Conservation (phyloP, 64 coral and sea anemone genomes). For the Acropora tenuis region DNA sequence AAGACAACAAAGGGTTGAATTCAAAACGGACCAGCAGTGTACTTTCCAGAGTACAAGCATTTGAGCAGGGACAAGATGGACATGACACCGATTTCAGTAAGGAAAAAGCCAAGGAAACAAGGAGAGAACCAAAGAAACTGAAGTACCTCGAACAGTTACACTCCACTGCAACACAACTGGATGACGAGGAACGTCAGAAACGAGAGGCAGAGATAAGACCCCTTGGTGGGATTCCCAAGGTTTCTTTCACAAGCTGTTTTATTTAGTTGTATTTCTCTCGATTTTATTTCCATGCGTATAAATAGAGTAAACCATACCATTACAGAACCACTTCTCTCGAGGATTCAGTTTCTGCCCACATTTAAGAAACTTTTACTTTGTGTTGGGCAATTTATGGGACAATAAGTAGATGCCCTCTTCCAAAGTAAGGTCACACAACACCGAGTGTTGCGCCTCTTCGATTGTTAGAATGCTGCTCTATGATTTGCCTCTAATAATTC, state of each 20-base stretch:
- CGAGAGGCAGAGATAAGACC: conserved; percentile 13
- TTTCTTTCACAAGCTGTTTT: background rate
- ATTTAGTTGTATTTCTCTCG: background rate
- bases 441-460: too few species aligned
- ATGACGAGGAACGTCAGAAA: background rate
- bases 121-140: conserved; percentile 6
- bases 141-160: background rate
- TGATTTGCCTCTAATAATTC: too few species aligned
- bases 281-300: too few species aligned
- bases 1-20: background rate
- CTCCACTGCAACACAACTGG: background rate
- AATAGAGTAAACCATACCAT: too few species aligned
- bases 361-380: too few species aligned
- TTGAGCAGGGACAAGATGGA: background rate
- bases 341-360: too few species aligned
- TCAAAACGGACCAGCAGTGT: too few species aligned
- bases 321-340: too few species aligned
- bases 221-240: background rate
- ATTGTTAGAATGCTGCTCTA: too few species aligned
- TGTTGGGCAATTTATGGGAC: too few species aligned
- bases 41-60: conserved; percentile 7
- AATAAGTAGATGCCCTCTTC: too few species aligned
- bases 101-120: background rate
- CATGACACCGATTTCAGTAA: background rate
- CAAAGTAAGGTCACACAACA: too few species aligned